Evolutionary conservation across 2,888 invertebrate genomes (phyloP), one percentile per base, ranked within the genome.

Genomic region (Endotricha flammealis): DNA sequence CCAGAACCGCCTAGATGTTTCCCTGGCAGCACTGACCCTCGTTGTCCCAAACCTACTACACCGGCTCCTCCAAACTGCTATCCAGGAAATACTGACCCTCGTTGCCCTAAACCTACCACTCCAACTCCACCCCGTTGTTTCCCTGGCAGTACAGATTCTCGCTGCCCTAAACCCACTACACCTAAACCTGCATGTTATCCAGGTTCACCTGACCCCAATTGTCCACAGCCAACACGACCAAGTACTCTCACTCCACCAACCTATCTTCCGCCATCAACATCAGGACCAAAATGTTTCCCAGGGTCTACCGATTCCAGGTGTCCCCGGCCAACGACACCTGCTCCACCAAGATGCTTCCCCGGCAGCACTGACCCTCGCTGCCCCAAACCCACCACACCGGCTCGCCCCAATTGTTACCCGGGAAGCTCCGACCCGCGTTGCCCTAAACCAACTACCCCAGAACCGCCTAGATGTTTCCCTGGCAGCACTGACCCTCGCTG

Each of bases 11-110:
- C 57, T 1, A 51, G 30, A 2, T 57, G 57, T 38, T 47, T 39
- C 36, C 58, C 69, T 2, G 74, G 72, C 2, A 64, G 66, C 5
- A 50, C 50, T 7, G 60, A 80, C 47, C 66, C 67, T 1, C 44
- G 60, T 9, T 75, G 75, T 36, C 72, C 68, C 2, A 55, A 50
- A 51, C 53, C 62, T 11, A 52, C 65, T 4, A 49, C 53, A 8
- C 52, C 60, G 0, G 42, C 52, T 12, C 55, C 55, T 17, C 61
- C 60, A 3, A 48, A 45, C 2, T 73, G 72, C 32, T 71, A 59
- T 37, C 70, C 74, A 1, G 72, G 75, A 0, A 59, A 61, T n/a
- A 50, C 43, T 12, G 51, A 55, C 10, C 36, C 51, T 1, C 20
- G 53, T 3, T 63, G 69, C 9, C 60, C 51, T 5, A 41, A 25